Evolutionary conservation across 2,797 vertebrate genomes (phyloP).

Genomic region (Pipistrellus pipistrellus): DNA sequence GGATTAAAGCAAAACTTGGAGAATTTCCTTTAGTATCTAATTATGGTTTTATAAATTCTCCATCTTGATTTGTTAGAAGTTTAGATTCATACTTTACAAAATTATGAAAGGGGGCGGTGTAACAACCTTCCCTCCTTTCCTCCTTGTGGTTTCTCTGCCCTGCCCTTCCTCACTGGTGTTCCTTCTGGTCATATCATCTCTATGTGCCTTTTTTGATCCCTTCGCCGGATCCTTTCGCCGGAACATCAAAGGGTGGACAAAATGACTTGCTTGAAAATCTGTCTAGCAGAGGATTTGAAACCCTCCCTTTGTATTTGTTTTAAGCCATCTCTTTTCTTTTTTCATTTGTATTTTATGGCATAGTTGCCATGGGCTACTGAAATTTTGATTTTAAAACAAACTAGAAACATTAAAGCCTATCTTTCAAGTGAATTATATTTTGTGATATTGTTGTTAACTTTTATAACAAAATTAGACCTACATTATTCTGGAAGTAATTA

Average conservation of each 20-base stretch:
- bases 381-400: slow-evolving; percentile 25
- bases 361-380: neutral
- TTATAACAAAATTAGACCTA: slow-evolving; percentile 15
- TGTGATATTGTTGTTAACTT: slow-evolving; percentile 13
- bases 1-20: slow-evolving; percentile 41
- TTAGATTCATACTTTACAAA: neutral
- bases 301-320: neutral
- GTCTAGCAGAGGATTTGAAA: neutral
- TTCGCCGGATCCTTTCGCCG: neutral
- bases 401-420: neutral
- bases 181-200: neutral
- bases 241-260: neutral
- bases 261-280: neutral
- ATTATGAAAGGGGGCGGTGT: neutral
- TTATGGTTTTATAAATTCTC: slow-evolving; percentile 31
- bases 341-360: neutral
- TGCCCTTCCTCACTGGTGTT: neutral
- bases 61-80: neutral
- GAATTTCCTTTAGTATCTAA: neutral
- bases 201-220: neutral
- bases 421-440: slow-evolving; percentile 34
- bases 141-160: too few relatives aligned
- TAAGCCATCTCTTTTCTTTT: too few relatives aligned
- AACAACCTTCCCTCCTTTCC: neutral
- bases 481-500: slow-evolving; percentile 10